phyloP scores from a whole-genome alignment of 2,113 vertebrate species.

The Indicator maculatus region DNA sequence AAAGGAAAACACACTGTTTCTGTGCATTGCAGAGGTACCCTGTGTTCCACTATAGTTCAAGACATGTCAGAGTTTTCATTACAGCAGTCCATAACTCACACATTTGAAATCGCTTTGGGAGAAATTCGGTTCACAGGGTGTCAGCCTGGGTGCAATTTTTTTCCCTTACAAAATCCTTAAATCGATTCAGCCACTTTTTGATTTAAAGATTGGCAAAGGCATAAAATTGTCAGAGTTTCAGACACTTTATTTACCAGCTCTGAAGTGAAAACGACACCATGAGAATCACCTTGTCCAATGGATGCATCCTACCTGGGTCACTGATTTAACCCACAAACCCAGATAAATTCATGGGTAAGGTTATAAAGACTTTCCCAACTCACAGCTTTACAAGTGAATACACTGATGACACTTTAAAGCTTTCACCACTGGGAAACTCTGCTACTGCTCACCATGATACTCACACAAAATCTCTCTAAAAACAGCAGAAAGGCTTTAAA shows the following conservation, averaged over 20 bases:
- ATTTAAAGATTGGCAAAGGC: conserved; percentile 68
- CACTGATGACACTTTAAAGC: background rate
- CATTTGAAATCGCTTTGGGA: conserved; percentile 47
- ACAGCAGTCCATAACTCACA: conserved; percentile 60
- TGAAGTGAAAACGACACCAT: background rate
- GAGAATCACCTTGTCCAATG: conserved; percentile 16
- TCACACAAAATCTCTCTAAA: background rate
- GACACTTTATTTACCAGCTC: conserved; percentile 60
- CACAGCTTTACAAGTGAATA: background rate
- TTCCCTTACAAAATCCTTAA: conserved; percentile 60
- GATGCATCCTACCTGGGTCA: conserved; percentile 39
- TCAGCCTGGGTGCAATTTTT: conserved; percentile 43
- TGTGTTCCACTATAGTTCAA: conserved; percentile 27
- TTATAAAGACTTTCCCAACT: background rate
- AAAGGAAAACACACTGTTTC: conserved; percentile 18
- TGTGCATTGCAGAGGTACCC: background rate
- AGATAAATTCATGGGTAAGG: background rate
- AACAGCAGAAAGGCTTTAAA: background rate
- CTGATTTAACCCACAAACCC: conserved; percentile 1
- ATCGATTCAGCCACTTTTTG: conserved; percentile 63
- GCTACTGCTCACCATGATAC: background rate
- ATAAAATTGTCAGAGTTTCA: conserved; percentile 68
- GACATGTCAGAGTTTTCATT: conserved; percentile 54
- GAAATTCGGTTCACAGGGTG: conserved; percentile 41
- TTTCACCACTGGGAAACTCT: background rate